These are phyloP conservation scores for Nephrotoma flavescens DNA, from an alignment of 2,888 invertebrate genomes.

Conservation along the genomic window DNA sequence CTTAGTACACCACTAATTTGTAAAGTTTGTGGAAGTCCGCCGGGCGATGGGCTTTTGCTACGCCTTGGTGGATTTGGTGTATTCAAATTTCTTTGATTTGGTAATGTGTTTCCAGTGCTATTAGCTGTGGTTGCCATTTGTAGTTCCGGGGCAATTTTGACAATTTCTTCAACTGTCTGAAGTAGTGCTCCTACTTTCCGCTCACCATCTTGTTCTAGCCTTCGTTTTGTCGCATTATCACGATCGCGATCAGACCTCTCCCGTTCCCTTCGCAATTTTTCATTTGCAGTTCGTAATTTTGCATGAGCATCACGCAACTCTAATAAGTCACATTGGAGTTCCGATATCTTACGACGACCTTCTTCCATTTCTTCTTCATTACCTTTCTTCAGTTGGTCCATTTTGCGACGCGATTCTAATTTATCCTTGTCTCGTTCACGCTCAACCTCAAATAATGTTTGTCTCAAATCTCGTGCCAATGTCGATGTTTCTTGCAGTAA, in stretches of 20 bases:
- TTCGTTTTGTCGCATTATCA: constrained; percentile 40
- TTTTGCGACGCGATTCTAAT: constrained; percentile 68
- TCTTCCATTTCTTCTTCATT: constrained; percentile 83
- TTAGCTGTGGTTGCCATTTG: constrained; percentile 27
- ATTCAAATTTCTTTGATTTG: constrained; percentile 17
- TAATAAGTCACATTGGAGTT: constrained; percentile 74
- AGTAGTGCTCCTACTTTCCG: constrained; percentile 55
- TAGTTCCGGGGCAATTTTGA: constrained; percentile 61
- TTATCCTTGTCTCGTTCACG: constrained; percentile 80
- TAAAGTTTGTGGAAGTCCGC: constrained; percentile 16
- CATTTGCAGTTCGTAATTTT: constrained; percentile 78
- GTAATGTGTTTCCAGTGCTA: constrained; percentile 26
- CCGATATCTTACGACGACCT: constrained; percentile 65
- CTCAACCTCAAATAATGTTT: constrained; percentile 80
- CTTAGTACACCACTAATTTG: constrained; percentile 34
- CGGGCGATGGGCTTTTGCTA: constrained; percentile 24
- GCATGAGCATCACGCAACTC: constrained; percentile 86
- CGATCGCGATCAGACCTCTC: constrained; percentile 72
- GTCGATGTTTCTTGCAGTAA: constrained; percentile 81
- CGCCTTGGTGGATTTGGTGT: constrained; percentile 22
- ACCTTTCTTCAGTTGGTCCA: constrained; percentile 69
- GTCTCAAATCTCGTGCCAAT: constrained; percentile 70
- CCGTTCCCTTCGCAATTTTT: constrained; percentile 74
- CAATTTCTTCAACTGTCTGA: constrained; percentile 65
- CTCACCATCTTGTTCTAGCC: constrained; percentile 47